Evolutionary conservation across 2,797 vertebrate genomes (phyloP), one percentile per base, ranked within the genome.

Genomic region (Falco rusticolus): DNA sequence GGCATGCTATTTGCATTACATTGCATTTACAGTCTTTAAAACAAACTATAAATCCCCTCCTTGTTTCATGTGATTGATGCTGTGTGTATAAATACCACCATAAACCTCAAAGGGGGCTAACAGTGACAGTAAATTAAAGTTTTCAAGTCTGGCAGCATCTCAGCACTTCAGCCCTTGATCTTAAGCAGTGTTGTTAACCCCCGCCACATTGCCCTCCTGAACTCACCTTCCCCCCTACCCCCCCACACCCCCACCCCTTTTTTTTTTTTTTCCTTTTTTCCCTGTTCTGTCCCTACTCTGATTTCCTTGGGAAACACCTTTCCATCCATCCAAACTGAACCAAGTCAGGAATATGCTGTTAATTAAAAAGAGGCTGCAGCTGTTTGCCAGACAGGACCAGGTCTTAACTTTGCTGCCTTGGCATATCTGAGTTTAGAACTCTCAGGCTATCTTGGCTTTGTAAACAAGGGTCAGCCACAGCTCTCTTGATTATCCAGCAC

Each of bases 21-120:
- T 98, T 98, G 98, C 98, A 98, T 98, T 98, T 98, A 98, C 98
- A 98, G 98, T 98, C 98, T 98, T 98, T 98, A 98, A 98, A 98
- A 98, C 98, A 98, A 98, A 98, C 98, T 98, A 98, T 98, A 98
- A 98, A 98, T 98, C 98, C 98, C 97, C 97, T 98, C 97, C 98
- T 98, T 98, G 98, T 98, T 98, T 98, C 98, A 97, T 98, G 98
- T 98, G 98, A 98, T 98, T 98, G 98, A 98, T 98, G 98, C 98
- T 98, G 98, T 98, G 98, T 98, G 98, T 98, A 98, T 98, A 98
- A 98, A 98, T 98, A 98, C 98, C 98, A 98, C 98, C 97, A 98
- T 98, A 98, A 98, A 98, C 98, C 98, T 98, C 98, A 98, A 98
- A 98, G 98, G 98, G 98, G 98, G 97, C 98, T 98, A 97, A 98